Percentiles rank a stretch among this genome's conserved stretches.
These are phyloP conservation scores for Drosophila neocordata DNA, from an alignment of 1,140 invertebrate genomes.

Conservation along the genomic window DNA sequence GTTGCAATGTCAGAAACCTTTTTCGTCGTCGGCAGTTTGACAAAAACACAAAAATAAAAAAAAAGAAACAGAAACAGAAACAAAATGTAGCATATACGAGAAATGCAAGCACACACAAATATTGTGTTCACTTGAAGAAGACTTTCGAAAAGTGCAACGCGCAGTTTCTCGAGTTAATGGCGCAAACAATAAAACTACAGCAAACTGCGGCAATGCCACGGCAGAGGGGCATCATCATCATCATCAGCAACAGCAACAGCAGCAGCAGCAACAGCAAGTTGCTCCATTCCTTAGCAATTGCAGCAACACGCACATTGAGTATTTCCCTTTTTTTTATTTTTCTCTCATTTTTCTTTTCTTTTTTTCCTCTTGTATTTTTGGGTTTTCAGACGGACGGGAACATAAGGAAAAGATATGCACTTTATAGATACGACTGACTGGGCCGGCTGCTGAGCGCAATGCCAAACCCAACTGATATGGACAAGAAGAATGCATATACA, in stretches of 20 bases:
- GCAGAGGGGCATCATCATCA: conserved; percentile 14
- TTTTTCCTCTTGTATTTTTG: neutral
- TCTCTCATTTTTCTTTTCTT: neutral
- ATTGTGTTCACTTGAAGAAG: conserved; percentile 38
- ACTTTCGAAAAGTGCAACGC: conserved; percentile 52
- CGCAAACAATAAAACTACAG: conserved; percentile 55
- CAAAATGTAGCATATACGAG: conserved; percentile 54
- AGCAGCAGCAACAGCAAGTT: conserved; percentile 14
- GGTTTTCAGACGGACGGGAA: conserved; percentile 19
- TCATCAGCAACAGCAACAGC: conserved; percentile 6
- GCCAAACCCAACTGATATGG: conserved; percentile 39
- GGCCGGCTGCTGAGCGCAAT: conserved; percentile 19
- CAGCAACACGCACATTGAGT: conserved; percentile 16
- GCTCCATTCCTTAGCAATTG: conserved; percentile 9
- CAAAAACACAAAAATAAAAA: conserved; percentile 33
- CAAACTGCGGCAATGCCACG: conserved; percentile 32
- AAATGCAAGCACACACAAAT: conserved; percentile 52
- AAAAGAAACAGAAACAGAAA: conserved; percentile 23
- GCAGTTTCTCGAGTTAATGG: conserved; percentile 54
- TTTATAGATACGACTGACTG: conserved; percentile 44
- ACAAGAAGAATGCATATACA: conserved; percentile 65
- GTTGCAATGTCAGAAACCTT: conserved; percentile 61
- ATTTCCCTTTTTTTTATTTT: conserved; percentile 9
- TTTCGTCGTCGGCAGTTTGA: conserved; percentile 46
- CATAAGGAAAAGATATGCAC: conserved; percentile 55